A percentile compares a stretch with the other conserved stretches of the same genome.
These are phyloP conservation scores for Epiperipatus broadwayi DNA, from an alignment of 2,888 invertebrate species.

Conservation along the genomic window DNA sequence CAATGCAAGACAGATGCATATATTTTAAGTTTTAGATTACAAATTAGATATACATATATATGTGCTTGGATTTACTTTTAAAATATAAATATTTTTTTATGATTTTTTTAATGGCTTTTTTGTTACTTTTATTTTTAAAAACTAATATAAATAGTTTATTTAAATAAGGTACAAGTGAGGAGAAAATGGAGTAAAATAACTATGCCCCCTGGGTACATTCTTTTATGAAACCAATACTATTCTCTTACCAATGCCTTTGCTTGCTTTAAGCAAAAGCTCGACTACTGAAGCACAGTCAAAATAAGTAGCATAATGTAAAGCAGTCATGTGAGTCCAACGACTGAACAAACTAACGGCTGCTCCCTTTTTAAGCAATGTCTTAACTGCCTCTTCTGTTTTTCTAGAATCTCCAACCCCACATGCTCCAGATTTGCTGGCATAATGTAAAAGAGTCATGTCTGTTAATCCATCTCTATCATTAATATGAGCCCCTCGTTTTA, in stretches of 20 bases:
- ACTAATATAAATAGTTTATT: too few relatives aligned
- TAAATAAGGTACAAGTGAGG: too few relatives aligned
- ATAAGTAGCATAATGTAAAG: constrained; percentile 34
- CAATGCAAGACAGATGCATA: too few relatives aligned
- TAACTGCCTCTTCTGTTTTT: constrained; percentile 21
- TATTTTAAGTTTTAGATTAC: too few relatives aligned
- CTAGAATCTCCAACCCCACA: constrained; percentile 27
- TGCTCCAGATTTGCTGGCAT: constrained; percentile 34
- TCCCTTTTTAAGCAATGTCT: constrained; percentile 23
- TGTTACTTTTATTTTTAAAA: too few relatives aligned
- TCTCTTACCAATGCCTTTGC: constrained; percentile 25
- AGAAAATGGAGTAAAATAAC: too few relatives aligned
- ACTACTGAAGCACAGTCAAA: constrained; percentile 33
- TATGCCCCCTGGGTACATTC: too few relatives aligned
- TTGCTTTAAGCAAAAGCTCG: constrained; percentile 25
- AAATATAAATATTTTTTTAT: too few relatives aligned
- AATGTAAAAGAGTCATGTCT: constrained; percentile 35
- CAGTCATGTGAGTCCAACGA: constrained; percentile 35
- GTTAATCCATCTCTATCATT: constrained; percentile 34
- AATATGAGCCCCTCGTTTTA: constrained; percentile 30
- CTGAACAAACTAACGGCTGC: constrained; percentile 32
- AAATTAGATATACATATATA: too few relatives aligned
- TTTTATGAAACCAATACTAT: too few relatives aligned
- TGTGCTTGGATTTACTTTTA: too few relatives aligned
- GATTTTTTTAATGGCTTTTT: too few relatives aligned